Evolutionary conservation across 2,888 invertebrate species (phyloP).

Genomic region (Cremastobaeus sp.): DNA sequence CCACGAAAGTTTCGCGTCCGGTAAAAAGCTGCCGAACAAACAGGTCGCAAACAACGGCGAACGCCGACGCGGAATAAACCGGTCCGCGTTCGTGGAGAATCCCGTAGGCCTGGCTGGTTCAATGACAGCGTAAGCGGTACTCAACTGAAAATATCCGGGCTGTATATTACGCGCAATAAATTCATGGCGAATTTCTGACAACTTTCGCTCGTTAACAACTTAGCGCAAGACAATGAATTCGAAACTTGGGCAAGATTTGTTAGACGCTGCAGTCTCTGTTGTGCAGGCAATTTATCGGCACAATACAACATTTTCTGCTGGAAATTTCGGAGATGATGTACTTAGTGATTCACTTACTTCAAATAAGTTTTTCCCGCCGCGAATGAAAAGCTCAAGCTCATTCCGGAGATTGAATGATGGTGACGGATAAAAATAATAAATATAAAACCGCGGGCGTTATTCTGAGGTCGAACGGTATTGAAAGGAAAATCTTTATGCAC

Average conservation of each 20-base stretch:
- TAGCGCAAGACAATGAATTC: conserved; percentile 52
- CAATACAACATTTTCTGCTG: conserved; percentile 48
- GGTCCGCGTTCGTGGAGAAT: too few species aligned
- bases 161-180: conserved; percentile 42
- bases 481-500: conserved; percentile 23
- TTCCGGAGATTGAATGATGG: background rate
- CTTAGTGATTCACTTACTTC: conserved; percentile 36
- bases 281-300: conserved; percentile 35
- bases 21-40: background rate
- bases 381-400: background rate
- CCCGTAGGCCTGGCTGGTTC: too few species aligned
- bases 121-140: conserved; percentile 10
- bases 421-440: conserved; percentile 18
- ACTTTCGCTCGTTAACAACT: conserved; percentile 49
- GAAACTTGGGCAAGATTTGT: conserved; percentile 57
- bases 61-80: background rate
- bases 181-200: conserved; percentile 40
- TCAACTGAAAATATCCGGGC: conserved; percentile 29
- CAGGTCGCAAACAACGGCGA: background rate
- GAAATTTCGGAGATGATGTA: conserved; percentile 47
- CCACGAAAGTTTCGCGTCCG: conserved; percentile 17
- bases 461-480: conserved; percentile 18
- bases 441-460: too few species aligned
- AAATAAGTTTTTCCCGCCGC: conserved; percentile 17
- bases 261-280: conserved; percentile 44